These are phyloP conservation scores for Pyralis farinalis DNA, from an alignment of 2,888 invertebrate genomes.

Conservation along the genomic window DNA sequence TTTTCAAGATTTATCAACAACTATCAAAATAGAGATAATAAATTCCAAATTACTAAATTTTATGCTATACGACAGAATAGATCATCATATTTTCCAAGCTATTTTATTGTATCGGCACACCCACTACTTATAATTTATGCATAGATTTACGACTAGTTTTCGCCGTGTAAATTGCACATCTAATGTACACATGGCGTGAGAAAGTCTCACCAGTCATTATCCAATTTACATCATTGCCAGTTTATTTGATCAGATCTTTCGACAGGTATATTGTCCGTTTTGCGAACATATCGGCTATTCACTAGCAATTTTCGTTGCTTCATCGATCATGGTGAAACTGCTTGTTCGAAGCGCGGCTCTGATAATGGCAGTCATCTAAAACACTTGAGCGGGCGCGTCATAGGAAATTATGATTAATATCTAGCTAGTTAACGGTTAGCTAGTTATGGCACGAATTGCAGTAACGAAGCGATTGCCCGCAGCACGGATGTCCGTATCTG, in stretches of 20 bases:
- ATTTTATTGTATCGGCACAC: conserved; percentile 1
- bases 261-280: conserved; percentile 36
- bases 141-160: conserved; percentile 6
- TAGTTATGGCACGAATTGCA: conserved; percentile 24
- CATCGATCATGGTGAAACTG: conserved; percentile 36
- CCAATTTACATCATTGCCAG: conserved; percentile 51
- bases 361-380: conserved; percentile 69
- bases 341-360: conserved; percentile 25
- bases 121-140: neutral
- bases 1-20: neutral
- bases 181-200: conserved; percentile 33
- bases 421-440: conserved; percentile 53
- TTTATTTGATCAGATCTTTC: conserved; percentile 41
- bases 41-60: neutral
- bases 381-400: conserved; percentile 69
- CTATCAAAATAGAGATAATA: neutral
- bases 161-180: conserved; percentile 13
- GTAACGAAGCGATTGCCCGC: conserved; percentile 20
- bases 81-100: neutral
- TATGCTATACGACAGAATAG: neutral
- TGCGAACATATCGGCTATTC: conserved; percentile 35
- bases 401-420: conserved; percentile 76
- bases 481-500: conserved; percentile 49
- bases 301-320: conserved; percentile 39
- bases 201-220: conserved; percentile 45